phyloP scores from a whole-genome alignment of 1,140 invertebrate species.

The Drosophila gunungcola region DNA sequence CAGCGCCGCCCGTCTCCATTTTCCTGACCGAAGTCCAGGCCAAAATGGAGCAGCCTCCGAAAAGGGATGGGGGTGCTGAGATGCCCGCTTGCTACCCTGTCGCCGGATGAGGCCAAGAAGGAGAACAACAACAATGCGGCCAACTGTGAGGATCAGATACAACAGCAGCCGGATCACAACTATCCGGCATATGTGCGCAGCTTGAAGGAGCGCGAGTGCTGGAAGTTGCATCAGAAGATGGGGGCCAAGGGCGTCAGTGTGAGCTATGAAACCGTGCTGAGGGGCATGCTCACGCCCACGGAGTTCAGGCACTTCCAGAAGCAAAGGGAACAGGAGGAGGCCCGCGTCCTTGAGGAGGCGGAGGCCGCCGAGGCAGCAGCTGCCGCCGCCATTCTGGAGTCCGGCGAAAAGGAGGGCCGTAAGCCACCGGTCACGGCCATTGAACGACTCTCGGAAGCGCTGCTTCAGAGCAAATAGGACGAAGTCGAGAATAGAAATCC shows the following conservation, averaged over 20 bases:
- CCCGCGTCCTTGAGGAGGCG: conserved; percentile 63
- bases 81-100: neutral
- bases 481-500: neutral
- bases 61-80: conserved; percentile 10
- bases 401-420: conserved; percentile 50
- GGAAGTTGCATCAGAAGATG: conserved; percentile 89
- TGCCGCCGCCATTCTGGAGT: conserved; percentile 28
- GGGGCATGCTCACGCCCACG: conserved; percentile 90
- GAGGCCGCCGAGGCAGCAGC: conserved; percentile 61
- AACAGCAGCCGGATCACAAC: conserved; percentile 57
- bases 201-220: conserved; percentile 88
- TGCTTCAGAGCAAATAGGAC: conserved; percentile 60
- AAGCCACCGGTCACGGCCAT: conserved; percentile 65
- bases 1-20: conserved; percentile 82
- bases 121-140: conserved; percentile 68
- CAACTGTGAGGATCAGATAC: conserved; percentile 58
- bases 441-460: conserved; percentile 71
- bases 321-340: conserved; percentile 80
- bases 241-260: conserved; percentile 89
- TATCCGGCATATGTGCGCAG: conserved; percentile 83
- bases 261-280: conserved; percentile 89
- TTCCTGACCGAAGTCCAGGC: conserved; percentile 57
- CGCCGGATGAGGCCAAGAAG: conserved; percentile 68
- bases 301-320: conserved; percentile 88
- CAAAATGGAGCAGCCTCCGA: conserved; percentile 44